Evolutionary conservation across 2,888 invertebrate species (phyloP).

Genomic region (Luperina nickerlii): DNA sequence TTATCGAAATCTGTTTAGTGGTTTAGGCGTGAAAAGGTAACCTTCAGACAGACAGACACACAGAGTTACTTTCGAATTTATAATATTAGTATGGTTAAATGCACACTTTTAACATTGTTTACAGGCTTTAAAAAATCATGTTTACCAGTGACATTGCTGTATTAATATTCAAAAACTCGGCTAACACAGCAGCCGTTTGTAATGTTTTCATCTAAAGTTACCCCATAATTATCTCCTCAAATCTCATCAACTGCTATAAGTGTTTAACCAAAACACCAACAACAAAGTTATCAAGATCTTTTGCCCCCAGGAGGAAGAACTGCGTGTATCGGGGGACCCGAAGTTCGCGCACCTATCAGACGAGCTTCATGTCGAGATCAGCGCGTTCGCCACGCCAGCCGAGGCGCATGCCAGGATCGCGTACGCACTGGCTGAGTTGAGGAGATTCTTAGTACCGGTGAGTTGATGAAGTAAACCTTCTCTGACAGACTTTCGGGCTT

Average conservation of each 20-base stretch:
- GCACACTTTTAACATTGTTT: not conserved
- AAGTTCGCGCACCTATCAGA: slow-evolving; percentile 97
- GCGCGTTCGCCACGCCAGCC: slow-evolving; percentile 97
- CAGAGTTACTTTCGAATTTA: too few relatives aligned
- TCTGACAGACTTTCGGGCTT: not conserved
- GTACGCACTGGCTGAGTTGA: slow-evolving; percentile 94
- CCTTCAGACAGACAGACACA: too few relatives aligned
- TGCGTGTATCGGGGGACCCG: slow-evolving; percentile 97
- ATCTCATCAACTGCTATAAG: not conserved
- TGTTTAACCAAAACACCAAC: not conserved
- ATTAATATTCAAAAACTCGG: not conserved
- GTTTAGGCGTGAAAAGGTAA: too few relatives aligned
- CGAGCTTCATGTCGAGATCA: slow-evolving; percentile 97
- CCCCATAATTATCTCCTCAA: not conserved
- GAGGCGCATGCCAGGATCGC: slow-evolving; percentile 97
- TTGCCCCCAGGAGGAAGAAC: slow-evolving; percentile 95
- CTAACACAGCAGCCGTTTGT: not conserved
- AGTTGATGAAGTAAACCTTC: slow-evolving; percentile 70
- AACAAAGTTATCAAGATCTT: not conserved
- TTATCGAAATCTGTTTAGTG: too few relatives aligned
- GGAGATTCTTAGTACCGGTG: slow-evolving; percentile 95
- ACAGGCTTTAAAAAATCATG: not conserved
- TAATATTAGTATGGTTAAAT: too few relatives aligned
- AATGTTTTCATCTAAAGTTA: not conserved
- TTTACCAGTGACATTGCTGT: not conserved